Evolutionary conservation across 2,113 vertebrate species (phyloP).

Genomic region (Morone chrysops): DNA sequence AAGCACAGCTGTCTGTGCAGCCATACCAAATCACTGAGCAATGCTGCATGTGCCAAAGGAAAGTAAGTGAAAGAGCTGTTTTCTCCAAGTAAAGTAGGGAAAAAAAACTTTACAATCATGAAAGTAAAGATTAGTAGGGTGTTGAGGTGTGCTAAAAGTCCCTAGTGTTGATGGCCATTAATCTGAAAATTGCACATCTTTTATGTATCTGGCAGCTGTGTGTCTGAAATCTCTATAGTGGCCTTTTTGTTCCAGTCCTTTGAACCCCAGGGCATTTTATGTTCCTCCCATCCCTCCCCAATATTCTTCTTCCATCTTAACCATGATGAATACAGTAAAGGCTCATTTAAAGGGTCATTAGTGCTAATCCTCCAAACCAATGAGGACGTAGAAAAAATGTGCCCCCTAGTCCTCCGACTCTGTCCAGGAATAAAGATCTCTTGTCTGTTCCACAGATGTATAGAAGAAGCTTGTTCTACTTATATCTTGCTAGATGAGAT

Average conservation of each 20-base stretch:
- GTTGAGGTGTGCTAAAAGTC: slow-evolving; percentile 75
- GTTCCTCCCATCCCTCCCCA: slow-evolving; percentile 67
- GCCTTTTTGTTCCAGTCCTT: slow-evolving; percentile 83
- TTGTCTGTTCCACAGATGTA: slow-evolving; percentile 62
- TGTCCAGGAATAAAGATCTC: slow-evolving; percentile 68
- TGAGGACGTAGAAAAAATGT: slow-evolving; percentile 75
- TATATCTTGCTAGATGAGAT: slow-evolving; percentile 39
- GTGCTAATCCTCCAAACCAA: slow-evolving; percentile 83
- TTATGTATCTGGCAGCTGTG: slow-evolving; percentile 80
- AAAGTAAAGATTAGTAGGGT: slow-evolving; percentile 74
- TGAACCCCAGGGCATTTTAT: slow-evolving; percentile 76
- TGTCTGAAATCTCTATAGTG: slow-evolving; percentile 76
- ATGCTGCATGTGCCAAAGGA: slow-evolving; percentile 43
- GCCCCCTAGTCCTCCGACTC: slow-evolving; percentile 54
- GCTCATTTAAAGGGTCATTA: slow-evolving; percentile 84
- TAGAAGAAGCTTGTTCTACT: slow-evolving; percentile 28
- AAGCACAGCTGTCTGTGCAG: slow-evolving; percentile 72
- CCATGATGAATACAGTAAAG: slow-evolving; percentile 77
- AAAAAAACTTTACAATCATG: slow-evolving; percentile 62
- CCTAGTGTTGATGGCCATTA: slow-evolving; percentile 78
- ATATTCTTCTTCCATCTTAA: slow-evolving; percentile 75
- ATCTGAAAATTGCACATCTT: slow-evolving; percentile 86
- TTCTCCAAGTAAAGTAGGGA: slow-evolving; percentile 42
- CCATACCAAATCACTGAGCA: slow-evolving; percentile 59
- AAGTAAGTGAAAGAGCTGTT: slow-evolving; percentile 44